Percentiles rank a stretch among this genome's conserved stretches.
phyloP scores from a whole-genome alignment of 2,797 vertebrate species.

The Clamator glandarius region DNA sequence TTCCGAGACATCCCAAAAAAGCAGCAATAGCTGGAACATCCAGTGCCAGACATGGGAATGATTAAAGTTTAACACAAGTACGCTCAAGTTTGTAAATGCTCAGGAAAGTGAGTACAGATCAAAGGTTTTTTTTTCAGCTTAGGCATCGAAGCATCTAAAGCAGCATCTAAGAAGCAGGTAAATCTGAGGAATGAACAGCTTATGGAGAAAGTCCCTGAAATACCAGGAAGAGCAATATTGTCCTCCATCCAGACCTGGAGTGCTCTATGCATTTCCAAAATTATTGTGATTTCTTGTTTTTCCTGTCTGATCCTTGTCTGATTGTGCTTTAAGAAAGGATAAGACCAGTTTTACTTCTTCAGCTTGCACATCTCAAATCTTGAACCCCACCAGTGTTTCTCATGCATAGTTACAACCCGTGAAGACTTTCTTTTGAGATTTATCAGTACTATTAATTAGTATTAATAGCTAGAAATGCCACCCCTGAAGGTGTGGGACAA shows the following conservation, averaged over 20 bases:
- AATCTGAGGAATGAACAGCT: neutral
- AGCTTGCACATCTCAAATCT: neutral
- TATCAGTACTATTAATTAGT: neutral
- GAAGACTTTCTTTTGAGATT: no score
- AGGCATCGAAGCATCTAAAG: neutral
- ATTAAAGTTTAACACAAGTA: slow-evolving; percentile 61
- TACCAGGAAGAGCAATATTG: slow-evolving; percentile 1
- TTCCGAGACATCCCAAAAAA: slow-evolving; percentile 53
- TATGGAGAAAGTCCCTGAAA: neutral
- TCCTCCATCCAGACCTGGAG: neutral
- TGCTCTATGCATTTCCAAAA: neutral
- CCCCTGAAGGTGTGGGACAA: neutral
- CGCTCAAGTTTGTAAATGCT: slow-evolving; percentile 54
- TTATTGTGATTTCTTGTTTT: neutral
- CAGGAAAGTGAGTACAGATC: slow-evolving; percentile 30
- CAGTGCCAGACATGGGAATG: slow-evolving; percentile 41
- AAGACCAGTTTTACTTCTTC: neutral
- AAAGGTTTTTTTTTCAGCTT: slow-evolving; percentile 41
- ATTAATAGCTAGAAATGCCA: neutral
- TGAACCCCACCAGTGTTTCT: neutral
- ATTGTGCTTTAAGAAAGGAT: neutral
- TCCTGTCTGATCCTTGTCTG: neutral
- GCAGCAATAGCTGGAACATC: slow-evolving; percentile 44
- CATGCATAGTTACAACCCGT: neutral
- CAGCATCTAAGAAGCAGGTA: slow-evolving; percentile 28